A percentile compares a stretch with the other conserved stretches of the same genome.
phyloP scores from a whole-genome alignment of 1,140 invertebrate species.

The Gonioctena quinquepunctata region DNA sequence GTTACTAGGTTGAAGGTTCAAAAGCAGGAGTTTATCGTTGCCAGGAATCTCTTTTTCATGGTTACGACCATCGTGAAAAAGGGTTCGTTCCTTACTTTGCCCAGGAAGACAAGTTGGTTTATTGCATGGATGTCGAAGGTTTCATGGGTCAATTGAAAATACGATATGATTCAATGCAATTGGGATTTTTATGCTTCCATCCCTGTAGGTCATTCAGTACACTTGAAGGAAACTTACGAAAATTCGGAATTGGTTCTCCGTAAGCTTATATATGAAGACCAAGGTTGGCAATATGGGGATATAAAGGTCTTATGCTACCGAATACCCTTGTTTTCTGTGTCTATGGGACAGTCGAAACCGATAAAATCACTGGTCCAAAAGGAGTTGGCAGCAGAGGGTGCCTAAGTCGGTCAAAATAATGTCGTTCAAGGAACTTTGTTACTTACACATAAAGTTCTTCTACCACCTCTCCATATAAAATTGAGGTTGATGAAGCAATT shows the following conservation, averaged over 20 bases:
- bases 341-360: no score
- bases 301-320: no score
- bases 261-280: background rate
- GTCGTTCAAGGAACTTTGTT: no score
- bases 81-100: conserved; percentile 1
- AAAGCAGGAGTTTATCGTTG: background rate
- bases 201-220: background rate
- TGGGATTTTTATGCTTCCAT: background rate
- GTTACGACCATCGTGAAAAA: background rate
- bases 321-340: no score
- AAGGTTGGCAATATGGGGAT: conserved; percentile 7
- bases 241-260: background rate
- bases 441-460: no score
- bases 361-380: no score
- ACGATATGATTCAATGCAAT: conserved; percentile 2
- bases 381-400: no score
- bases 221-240: conserved; percentile 2
- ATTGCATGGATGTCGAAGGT: conserved; percentile 1
- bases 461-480: no score
- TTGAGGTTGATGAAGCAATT: no score
- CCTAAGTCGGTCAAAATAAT: no score
- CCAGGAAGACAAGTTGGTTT: conserved; percentile 8
- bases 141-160: conserved; percentile 6
- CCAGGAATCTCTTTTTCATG: background rate
- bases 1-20: conserved; percentile 3